Evolutionary conservation across 2,888 invertebrate species (phyloP).

Genomic region (Idaea straminata): DNA sequence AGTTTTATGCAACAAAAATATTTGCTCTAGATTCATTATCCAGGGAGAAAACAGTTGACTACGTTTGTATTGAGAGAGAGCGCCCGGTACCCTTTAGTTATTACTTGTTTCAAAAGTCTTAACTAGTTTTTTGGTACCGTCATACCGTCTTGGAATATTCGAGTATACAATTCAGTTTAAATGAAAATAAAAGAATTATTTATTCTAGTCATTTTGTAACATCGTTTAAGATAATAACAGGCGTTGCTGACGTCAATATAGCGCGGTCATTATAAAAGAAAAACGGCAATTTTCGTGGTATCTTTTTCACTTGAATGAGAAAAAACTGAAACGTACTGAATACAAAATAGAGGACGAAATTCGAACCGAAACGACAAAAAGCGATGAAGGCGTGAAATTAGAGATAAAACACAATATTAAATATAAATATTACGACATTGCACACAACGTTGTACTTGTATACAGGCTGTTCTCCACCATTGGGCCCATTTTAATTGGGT

Average conservation of each 20-base stretch:
- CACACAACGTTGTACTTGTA: too few species aligned
- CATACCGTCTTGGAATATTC: background rate
- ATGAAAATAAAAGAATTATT: background rate
- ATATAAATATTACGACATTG: conserved; percentile 1
- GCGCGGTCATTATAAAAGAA: conserved; percentile 22
- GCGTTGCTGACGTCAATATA: conserved; percentile 21
- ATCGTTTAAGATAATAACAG: conserved; percentile 17
- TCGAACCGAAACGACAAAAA: conserved; percentile 11
- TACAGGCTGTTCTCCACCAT: too few species aligned
- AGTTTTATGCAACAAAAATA: too few species aligned
- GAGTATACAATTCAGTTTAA: background rate
- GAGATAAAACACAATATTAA: conserved; percentile 13
- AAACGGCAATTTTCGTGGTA: conserved; percentile 26
- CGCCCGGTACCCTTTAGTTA: too few species aligned
- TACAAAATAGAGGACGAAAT: conserved; percentile 19
- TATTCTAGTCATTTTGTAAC: conserved; percentile 6
- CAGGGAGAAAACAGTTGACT: too few species aligned
- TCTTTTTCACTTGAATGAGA: conserved; percentile 23
- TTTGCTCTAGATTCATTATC: too few species aligned
- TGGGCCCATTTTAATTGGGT: too few species aligned
- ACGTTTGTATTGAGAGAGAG: too few species aligned
- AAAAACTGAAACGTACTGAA: conserved; percentile 18
- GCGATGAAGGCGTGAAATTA: conserved; percentile 27
- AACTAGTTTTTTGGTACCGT: background rate
- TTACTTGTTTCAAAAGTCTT: background rate